phyloP scores from a whole-genome alignment of 2,113 vertebrate genomes.

The Sinocyclocheilus grahami region DNA sequence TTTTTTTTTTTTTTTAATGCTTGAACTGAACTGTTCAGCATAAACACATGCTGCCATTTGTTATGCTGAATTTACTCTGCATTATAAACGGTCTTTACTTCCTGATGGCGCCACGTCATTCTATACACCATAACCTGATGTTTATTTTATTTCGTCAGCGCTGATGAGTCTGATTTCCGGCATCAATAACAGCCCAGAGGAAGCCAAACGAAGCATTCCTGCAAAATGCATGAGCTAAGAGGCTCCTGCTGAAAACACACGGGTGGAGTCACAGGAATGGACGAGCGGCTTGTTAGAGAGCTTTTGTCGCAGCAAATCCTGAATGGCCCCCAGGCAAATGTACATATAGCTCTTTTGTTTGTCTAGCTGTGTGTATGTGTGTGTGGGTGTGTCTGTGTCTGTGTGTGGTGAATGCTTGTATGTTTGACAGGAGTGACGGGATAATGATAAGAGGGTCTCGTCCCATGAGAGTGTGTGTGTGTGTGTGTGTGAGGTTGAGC shows the following conservation, averaged over 20 bases:
- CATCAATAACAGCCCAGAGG: not conserved
- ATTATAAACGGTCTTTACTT: not conserved
- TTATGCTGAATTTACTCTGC: not conserved
- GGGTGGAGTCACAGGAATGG: constrained; percentile 10
- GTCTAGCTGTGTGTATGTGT: constrained; percentile 20
- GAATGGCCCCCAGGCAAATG: constrained; percentile 15
- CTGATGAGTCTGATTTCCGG: not conserved
- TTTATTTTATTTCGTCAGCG: not conserved
- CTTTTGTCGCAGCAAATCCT: constrained; percentile 11
- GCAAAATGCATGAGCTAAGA: constrained; percentile 7
- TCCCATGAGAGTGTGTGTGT: constrained; percentile 1
- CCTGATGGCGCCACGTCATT: not conserved
- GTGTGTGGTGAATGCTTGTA: constrained; percentile 25
- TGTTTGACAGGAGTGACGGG: constrained; percentile 34
- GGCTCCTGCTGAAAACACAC: not conserved
- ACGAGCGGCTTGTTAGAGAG: constrained; percentile 18
- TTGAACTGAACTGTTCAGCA: not conserved
- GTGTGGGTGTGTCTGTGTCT: constrained; percentile 17
- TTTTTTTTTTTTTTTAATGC: not conserved
- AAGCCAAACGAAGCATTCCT: not conserved
- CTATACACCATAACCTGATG: not conserved
- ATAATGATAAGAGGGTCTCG: constrained; percentile 28
- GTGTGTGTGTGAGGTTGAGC: constrained; percentile 1
- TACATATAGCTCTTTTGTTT: constrained; percentile 36
- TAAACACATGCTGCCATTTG: not conserved